Conservation (phyloP, 2,888 invertebrate species). For the Smittia sp. region DNA sequence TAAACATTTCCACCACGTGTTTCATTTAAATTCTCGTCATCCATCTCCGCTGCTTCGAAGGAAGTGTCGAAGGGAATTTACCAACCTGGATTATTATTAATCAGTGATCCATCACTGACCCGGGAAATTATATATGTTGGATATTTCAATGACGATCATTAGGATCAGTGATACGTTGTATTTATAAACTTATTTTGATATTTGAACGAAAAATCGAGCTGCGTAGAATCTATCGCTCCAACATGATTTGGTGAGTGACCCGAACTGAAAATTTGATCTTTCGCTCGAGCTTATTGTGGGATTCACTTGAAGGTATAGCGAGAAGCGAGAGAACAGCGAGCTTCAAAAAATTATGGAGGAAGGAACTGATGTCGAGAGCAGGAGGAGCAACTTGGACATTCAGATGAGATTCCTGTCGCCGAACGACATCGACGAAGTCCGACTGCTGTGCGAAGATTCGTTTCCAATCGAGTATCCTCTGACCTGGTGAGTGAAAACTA, state of each 20-base stretch:
- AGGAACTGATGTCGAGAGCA: not conserved
- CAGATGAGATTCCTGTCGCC: not conserved
- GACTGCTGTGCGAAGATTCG: slow-evolving; percentile 1
- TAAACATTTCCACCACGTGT: too few species aligned
- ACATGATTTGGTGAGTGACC: slow-evolving; percentile 4
- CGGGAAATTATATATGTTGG: too few species aligned
- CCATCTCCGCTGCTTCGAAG: too few species aligned
- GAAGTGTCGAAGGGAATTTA: too few species aligned
- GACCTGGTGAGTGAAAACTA: not conserved
- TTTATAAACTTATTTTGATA: not conserved
- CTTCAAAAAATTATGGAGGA: not conserved
- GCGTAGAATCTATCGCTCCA: not conserved
- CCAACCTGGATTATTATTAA: too few species aligned
- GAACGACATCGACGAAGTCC: slow-evolving; percentile 9
- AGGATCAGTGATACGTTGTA: too few species aligned
- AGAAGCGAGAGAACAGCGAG: not conserved
- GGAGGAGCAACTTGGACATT: not conserved
- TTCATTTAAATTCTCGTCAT: too few species aligned
- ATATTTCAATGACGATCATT: too few species aligned
- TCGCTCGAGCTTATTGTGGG: not conserved
- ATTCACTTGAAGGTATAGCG: not conserved
- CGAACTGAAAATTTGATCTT: not conserved
- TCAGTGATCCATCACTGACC: too few species aligned
- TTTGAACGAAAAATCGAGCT: not conserved
- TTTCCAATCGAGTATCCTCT: slow-evolving; percentile 22